A percentile compares a stretch with the other conserved stretches of the same genome.
Conservation (phyloP, 2,888 invertebrate genomes). For the Dichetophora obliterata region DNA sequence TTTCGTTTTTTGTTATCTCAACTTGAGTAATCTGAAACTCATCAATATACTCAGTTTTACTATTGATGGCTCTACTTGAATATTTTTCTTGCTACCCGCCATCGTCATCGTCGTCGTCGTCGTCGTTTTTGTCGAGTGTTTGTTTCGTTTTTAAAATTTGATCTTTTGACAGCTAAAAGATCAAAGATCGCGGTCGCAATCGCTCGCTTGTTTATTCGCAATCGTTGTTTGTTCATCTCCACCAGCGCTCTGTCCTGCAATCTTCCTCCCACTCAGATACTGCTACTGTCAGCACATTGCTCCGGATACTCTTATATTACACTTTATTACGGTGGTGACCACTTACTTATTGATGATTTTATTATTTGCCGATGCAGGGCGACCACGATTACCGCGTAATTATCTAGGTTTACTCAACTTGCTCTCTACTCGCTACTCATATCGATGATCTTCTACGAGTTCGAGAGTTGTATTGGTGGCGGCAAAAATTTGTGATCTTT, state of each 20-base stretch:
- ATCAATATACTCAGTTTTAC: not conserved
- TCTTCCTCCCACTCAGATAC: constrained; percentile 10
- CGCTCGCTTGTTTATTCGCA: constrained; percentile 40
- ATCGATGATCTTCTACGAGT: not conserved
- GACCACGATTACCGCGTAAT: constrained; percentile 7
- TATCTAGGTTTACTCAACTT: not conserved
- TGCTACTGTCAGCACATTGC: constrained; percentile 29
- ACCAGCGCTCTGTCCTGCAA: constrained; percentile 30
- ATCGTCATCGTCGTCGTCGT: not conserved
- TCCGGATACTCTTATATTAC: constrained; percentile 30
- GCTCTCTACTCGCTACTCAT: not conserved
- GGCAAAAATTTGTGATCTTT: not conserved
- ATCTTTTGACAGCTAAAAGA: constrained; percentile 63
- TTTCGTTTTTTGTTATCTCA: not conserved
- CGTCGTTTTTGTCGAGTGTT: constrained; percentile 16
- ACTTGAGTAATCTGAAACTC: constrained; percentile 12
- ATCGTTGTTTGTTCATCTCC: not conserved
- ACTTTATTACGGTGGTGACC: not conserved
- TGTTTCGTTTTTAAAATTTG: constrained; percentile 54
- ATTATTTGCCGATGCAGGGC: constrained; percentile 21
- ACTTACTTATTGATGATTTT: constrained; percentile 4
- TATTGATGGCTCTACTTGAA: not conserved
- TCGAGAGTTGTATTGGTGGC: not conserved
- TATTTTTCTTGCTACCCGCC: not conserved
- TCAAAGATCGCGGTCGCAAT: constrained; percentile 64